A percentile compares a stretch with the other conserved stretches of the same genome.
These are phyloP conservation scores for Sebastes nivosus DNA, from an alignment of 2,797 vertebrate species.

Conservation along the genomic window DNA sequence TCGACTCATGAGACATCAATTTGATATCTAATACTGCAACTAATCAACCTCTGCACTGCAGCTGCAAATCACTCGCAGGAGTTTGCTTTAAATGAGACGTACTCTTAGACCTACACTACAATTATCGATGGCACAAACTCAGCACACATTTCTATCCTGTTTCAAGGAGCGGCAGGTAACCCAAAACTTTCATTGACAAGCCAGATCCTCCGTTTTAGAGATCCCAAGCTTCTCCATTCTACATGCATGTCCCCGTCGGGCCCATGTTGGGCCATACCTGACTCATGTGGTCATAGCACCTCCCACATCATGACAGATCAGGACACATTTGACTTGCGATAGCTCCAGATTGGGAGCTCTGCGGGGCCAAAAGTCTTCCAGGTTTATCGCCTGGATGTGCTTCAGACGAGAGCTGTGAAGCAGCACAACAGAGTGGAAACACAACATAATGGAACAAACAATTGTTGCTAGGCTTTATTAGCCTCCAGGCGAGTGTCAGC, in stretches of 20 bases:
- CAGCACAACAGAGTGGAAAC: slow-evolving; percentile 57
- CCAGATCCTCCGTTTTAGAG: not conserved
- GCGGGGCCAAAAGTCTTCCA: slow-evolving; percentile 3
- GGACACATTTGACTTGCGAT: slow-evolving; percentile 19
- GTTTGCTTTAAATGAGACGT: not conserved
- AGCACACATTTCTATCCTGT: not conserved
- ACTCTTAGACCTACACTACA: not conserved
- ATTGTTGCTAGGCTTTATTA: slow-evolving; percentile 67
- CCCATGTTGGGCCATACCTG: slow-evolving; percentile 21
- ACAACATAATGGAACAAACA: slow-evolving; percentile 62
- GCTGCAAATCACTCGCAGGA: slow-evolving; percentile 14
- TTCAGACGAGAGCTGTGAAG: slow-evolving; percentile 42
- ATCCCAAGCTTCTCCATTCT: not conserved
- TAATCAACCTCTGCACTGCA: slow-evolving; percentile 10
- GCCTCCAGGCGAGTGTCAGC: slow-evolving; percentile 35
- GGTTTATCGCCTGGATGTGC: slow-evolving; percentile 38
- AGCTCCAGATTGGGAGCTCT: not conserved
- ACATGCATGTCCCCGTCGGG: slow-evolving; percentile 2
- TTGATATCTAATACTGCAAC: slow-evolving; percentile 7
- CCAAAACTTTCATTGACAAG: not conserved
- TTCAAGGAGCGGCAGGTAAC: not conserved
- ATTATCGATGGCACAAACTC: not conserved
- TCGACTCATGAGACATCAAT: slow-evolving; percentile 3
- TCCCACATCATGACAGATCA: slow-evolving; percentile 30
- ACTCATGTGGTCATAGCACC: slow-evolving; percentile 30